These are phyloP conservation scores for Leptopterna dolabrata DNA, from an alignment of 2,888 invertebrate species.

Conservation along the genomic window DNA sequence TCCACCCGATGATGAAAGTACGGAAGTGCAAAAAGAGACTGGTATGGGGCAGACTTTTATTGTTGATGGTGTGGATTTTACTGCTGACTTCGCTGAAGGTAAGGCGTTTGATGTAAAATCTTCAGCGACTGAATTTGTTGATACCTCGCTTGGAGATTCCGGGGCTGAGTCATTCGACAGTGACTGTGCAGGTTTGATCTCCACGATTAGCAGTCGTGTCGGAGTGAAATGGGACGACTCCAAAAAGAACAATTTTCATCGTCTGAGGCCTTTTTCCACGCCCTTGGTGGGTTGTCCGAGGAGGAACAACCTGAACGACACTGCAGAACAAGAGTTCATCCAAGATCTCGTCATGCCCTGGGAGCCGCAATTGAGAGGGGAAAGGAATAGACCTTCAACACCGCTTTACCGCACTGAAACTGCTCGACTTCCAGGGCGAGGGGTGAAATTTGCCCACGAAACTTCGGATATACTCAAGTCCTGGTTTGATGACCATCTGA, in stretches of 20 bases:
- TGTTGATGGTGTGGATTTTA: neutral
- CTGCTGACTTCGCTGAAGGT: neutral
- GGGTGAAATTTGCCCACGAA: neutral
- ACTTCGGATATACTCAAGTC: neutral
- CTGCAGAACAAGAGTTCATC: neutral
- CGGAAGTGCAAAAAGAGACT: neutral
- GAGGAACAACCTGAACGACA: neutral
- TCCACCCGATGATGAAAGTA: neutral
- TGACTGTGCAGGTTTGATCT: neutral
- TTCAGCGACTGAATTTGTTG: neutral
- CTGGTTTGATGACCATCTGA: neutral
- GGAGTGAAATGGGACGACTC: neutral
- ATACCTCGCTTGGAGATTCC: neutral
- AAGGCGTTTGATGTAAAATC: neutral
- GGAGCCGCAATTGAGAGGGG: neutral
- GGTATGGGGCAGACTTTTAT: neutral
- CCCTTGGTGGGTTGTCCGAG: neutral
- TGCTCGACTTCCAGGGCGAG: neutral
- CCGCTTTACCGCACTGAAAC: no score
- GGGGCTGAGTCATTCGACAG: neutral
- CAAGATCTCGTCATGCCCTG: neutral
- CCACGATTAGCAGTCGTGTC: neutral
- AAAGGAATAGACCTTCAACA: no score
- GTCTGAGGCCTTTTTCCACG: neutral
- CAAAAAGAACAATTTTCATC: neutral